A percentile compares a stretch with the other conserved stretches of the same genome.
phyloP scores from a whole-genome alignment of 2,113 vertebrate species.

The Ctenodactylus gundi region DNA sequence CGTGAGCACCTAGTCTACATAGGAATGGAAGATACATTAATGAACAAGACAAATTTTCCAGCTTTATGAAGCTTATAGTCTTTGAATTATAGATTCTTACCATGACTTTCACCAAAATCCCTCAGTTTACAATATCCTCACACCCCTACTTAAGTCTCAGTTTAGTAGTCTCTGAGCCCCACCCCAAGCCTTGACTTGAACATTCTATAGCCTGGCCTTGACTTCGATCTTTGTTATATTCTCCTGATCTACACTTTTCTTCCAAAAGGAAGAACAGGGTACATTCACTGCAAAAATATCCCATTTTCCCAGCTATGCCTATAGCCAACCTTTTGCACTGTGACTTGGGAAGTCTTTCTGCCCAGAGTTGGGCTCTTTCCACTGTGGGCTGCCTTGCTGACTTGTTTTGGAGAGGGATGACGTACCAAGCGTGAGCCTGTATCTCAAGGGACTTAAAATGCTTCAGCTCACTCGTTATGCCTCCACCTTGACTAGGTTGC shows the following conservation, averaged over 20 bases:
- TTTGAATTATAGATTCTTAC: not conserved
- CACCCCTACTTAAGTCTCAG: not conserved
- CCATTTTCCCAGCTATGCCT: not conserved
- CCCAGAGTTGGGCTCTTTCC: not conserved
- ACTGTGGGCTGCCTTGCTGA: not conserved
- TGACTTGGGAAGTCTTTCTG: not conserved
- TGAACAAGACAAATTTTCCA: not conserved
- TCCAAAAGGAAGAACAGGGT: not conserved
- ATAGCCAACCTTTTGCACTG: not conserved
- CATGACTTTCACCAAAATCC: not conserved
- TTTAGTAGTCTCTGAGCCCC: not conserved
- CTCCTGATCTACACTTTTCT: not conserved
- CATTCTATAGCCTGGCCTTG: not conserved
- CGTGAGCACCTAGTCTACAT: not conserved
- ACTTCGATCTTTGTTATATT: not conserved
- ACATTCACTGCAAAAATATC: not conserved
- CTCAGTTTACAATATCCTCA: not conserved
- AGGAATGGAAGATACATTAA: not conserved
- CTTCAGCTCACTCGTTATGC: not conserved
- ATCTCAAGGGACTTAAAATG: not conserved
- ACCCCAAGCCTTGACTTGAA: too few relatives aligned
- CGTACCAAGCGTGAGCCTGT: not conserved
- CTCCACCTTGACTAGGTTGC: not conserved
- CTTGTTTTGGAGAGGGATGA: not conserved
- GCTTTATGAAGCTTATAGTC: not conserved